Evolutionary conservation across 1,140 invertebrate species (phyloP).

Genomic region (Drosophila bocki): DNA sequence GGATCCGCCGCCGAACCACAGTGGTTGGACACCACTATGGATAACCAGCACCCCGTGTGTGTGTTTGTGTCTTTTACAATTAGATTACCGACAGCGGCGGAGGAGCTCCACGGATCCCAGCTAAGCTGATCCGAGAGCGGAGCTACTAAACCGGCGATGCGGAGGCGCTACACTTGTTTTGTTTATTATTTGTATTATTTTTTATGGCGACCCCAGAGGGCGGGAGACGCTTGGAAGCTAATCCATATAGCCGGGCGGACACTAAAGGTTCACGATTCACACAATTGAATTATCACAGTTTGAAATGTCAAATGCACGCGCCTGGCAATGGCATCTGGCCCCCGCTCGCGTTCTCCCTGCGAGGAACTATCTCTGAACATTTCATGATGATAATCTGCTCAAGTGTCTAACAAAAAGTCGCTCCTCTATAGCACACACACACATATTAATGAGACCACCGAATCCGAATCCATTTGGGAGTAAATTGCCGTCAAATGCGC

Average conservation of each 20-base stretch:
- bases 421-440: slow-evolving; percentile 7
- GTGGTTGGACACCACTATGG: slow-evolving; percentile 15
- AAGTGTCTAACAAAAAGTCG: slow-evolving; percentile 72
- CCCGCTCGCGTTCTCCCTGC: neutral
- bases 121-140: slow-evolving; percentile 20
- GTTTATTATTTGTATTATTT: slow-evolving; percentile 36
- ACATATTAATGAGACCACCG: slow-evolving; percentile 20
- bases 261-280: slow-evolving; percentile 69
- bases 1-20: slow-evolving; percentile 29
- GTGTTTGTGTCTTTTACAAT: slow-evolving; percentile 65
- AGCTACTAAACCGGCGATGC: slow-evolving; percentile 37
- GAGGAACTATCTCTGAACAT: slow-evolving; percentile 9
- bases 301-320: slow-evolving; percentile 81
- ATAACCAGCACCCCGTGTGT: slow-evolving; percentile 25
- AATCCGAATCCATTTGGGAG: slow-evolving; percentile 24
- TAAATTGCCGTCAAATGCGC: slow-evolving; percentile 33
- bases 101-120: slow-evolving; percentile 35
- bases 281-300: slow-evolving; percentile 83
- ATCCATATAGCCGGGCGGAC: slow-evolving; percentile 32
- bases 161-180: slow-evolving; percentile 69
- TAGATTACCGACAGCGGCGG: slow-evolving; percentile 69
- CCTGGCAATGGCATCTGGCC: slow-evolving; percentile 28
- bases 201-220: slow-evolving; percentile 13
- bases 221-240: slow-evolving; percentile 4
- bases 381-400: slow-evolving; percentile 59